Evolutionary conservation across 37 sponge, comb jelly and placozoan genomes (phyloP).

Genomic region (Halichondria panicea): DNA sequence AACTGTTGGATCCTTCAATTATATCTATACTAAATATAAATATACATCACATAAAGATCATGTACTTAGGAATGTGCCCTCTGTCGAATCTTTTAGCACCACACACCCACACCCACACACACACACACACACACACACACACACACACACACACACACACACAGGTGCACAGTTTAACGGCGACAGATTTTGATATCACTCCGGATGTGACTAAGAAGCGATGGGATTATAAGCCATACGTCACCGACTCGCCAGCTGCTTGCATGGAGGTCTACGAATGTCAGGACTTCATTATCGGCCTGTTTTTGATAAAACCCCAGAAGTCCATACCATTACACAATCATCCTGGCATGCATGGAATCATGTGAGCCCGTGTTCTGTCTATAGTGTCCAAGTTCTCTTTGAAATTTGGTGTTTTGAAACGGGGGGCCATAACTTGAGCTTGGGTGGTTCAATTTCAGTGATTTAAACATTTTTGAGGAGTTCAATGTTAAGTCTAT

Average conservation of each 20-base stretch:
- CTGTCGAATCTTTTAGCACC: background rate
- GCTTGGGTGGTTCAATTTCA: no score
- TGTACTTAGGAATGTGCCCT: background rate
- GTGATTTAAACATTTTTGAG: no score
- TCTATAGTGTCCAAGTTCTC: background rate
- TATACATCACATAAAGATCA: background rate
- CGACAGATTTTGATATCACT: conserved; percentile 60
- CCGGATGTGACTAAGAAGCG: conserved; percentile 17
- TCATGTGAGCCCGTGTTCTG: conserved; percentile 49
- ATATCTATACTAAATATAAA: background rate
- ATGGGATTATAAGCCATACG: conserved; percentile 60
- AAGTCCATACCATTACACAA: conserved; percentile 70
- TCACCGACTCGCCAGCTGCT: conserved; percentile 37
- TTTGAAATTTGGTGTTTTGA: no score
- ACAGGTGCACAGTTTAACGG: conserved; percentile 37
- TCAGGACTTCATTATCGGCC: conserved; percentile 48
- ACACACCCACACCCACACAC: background rate
- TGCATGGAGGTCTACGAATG: conserved; percentile 70
- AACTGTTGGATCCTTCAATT: background rate
- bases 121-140: background rate
- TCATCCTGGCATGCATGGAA: conserved; percentile 80
- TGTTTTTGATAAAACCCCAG: conserved; percentile 66
- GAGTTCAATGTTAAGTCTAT: no score
- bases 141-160: background rate
- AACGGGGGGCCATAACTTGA: no score